phyloP scores from a whole-genome alignment of 2,797 vertebrate genomes.

The Agapornis canus region DNA sequence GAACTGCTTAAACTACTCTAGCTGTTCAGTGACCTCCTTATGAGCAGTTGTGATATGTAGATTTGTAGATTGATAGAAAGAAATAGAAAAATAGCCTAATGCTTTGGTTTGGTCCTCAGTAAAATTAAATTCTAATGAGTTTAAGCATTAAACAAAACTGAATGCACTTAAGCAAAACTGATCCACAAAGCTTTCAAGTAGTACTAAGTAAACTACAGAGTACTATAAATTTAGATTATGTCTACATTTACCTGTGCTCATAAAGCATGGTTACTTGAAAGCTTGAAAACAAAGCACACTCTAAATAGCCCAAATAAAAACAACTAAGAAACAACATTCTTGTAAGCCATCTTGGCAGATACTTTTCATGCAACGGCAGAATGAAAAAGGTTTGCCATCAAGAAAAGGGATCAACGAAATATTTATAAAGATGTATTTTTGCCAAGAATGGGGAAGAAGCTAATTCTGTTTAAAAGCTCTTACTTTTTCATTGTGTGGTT shows the following conservation, averaged over 20 bases:
- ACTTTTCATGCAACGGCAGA: neutral
- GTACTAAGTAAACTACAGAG: neutral
- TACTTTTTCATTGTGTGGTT: neutral
- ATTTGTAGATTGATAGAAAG: neutral
- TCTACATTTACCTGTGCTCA: neutral
- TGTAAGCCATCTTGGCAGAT: neutral
- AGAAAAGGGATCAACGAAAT: neutral
- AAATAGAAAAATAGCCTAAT: slow-evolving; percentile 21
- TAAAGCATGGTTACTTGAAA: neutral
- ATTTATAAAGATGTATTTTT: neutral
- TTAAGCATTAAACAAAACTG: slow-evolving; percentile 27
- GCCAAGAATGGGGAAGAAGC: neutral
- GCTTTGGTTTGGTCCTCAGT: slow-evolving; percentile 5
- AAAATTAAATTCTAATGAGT: slow-evolving; percentile 36
- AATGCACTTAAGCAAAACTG: neutral
- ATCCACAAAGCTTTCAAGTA: neutral
- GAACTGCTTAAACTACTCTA: slow-evolving; percentile 24
- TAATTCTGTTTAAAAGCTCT: neutral
- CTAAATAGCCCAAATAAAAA: neutral
- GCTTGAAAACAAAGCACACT: neutral
- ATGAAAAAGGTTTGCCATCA: neutral
- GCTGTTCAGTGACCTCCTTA: neutral
- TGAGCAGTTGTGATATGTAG: neutral
- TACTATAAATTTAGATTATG: neutral
- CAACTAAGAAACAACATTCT: neutral